Percentiles rank a stretch among this genome's conserved stretches.
Conservation (phyloP, 2,797 vertebrate genomes). For the Lepus oiostolus region DNA sequence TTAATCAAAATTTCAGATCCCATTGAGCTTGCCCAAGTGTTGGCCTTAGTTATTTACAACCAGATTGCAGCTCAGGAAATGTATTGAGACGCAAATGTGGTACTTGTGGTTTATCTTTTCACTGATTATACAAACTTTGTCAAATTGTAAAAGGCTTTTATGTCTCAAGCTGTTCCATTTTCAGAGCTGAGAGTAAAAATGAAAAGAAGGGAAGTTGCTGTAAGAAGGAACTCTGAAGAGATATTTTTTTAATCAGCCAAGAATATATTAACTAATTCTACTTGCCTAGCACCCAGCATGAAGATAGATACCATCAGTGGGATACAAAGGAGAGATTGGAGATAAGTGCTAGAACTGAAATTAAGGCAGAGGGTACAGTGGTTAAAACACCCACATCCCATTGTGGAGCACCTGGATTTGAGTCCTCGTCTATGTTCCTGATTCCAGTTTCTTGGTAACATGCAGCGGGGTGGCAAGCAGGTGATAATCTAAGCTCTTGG, state of each 20-base stretch:
- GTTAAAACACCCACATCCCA: too few relatives aligned
- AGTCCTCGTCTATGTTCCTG: too few relatives aligned
- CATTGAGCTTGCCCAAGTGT: conserved; percentile 60
- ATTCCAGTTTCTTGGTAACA: too few relatives aligned
- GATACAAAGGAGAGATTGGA: not conserved
- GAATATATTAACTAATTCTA: conserved; percentile 40
- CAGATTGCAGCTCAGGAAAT: conserved; percentile 76
- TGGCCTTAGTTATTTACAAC: conserved; percentile 59
- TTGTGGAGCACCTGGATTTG: too few relatives aligned
- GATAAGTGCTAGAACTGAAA: not conserved
- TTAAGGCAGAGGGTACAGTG: too few relatives aligned
- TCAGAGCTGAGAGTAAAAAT: conserved; percentile 68
- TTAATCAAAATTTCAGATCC: conserved; percentile 82
- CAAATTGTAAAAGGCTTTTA: conserved; percentile 74
- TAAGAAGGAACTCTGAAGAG: conserved; percentile 59
- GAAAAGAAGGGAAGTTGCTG: conserved; percentile 58
- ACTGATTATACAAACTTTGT: conserved; percentile 69
- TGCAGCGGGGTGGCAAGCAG: too few relatives aligned
- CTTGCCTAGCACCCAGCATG: not conserved
- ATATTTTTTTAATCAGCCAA: conserved; percentile 37
- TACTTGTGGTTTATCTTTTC: conserved; percentile 76
- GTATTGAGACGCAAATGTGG: conserved; percentile 71
- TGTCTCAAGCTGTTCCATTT: conserved; percentile 77
- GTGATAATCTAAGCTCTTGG: too few relatives aligned
- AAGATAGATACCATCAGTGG: not conserved